Conservation (phyloP, 2,797 vertebrate species). For the Paratrypauchen microcephalus region DNA sequence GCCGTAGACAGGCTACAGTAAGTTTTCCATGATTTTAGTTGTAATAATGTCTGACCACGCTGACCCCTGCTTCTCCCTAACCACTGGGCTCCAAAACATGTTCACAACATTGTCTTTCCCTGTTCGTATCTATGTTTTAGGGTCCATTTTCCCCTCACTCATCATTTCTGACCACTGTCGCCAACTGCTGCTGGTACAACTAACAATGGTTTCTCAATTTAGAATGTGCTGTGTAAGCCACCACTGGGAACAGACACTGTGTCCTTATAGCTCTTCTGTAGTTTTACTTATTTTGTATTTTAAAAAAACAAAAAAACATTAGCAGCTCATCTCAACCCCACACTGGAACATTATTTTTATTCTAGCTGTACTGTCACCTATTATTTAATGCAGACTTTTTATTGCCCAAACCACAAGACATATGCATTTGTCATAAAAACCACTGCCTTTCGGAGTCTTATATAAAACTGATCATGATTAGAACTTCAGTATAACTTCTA, state of each 20-base stretch:
- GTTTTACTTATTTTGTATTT: conserved; percentile 23
- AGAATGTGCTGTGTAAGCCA: conserved; percentile 25
- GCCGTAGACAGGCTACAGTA: conserved; percentile 44
- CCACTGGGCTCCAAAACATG: conserved; percentile 53
- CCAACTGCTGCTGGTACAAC: conserved; percentile 37
- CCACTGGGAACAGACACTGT: conserved; percentile 17
- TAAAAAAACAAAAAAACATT: background rate
- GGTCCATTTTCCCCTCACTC: conserved; percentile 51
- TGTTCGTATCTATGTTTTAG: conserved; percentile 45
- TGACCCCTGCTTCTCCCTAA: conserved; percentile 47
- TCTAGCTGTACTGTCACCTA: conserved; percentile 5
- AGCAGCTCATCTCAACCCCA: conserved; percentile 2
- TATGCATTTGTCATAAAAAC: background rate
- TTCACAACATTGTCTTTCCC: conserved; percentile 47
- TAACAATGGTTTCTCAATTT: conserved; percentile 38
- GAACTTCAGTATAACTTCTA: background rate
- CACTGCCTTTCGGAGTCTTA: background rate
- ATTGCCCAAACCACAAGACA: conserved; percentile 8
- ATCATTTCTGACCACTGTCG: conserved; percentile 48
- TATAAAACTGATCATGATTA: background rate
- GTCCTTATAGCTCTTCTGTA: conserved; percentile 12
- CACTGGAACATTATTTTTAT: conserved; percentile 10
- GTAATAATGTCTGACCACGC: conserved; percentile 39
- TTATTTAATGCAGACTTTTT: conserved; percentile 24
- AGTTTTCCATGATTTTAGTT: conserved; percentile 54